A percentile compares a stretch with the other conserved stretches of the same genome.
phyloP scores from a whole-genome alignment of 2,113 vertebrate genomes.

The Phylloscopus trochilus region DNA sequence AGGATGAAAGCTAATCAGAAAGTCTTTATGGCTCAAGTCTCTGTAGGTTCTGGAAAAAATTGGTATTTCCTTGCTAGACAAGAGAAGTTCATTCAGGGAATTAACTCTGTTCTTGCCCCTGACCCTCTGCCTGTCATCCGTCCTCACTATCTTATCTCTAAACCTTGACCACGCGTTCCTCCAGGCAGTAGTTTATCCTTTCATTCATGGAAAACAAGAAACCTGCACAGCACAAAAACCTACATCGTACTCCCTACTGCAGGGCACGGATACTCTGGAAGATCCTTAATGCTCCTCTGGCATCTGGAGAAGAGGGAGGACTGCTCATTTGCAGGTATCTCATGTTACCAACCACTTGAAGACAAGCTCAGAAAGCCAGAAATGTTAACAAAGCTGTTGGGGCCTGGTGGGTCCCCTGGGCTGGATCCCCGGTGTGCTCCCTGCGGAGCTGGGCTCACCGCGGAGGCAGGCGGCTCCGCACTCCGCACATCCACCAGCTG shows the following conservation, averaged over 20 bases:
- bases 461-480: neutral
- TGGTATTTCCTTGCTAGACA: conserved; percentile 33
- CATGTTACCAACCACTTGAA: neutral
- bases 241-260: neutral
- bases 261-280: accelerated
- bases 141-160: neutral
- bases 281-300: neutral
- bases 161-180: neutral
- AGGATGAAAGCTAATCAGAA: conserved; percentile 63
- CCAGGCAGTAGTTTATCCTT: neutral
- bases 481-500: neutral
- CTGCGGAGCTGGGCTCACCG: neutral
- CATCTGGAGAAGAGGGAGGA: neutral
- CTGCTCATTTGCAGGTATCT: neutral
- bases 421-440: accelerated
- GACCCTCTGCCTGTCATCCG: neutral
- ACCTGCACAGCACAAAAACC: neutral
- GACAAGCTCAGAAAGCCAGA: neutral
- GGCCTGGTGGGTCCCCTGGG: accelerated
- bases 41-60: conserved; percentile 41
- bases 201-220: neutral
- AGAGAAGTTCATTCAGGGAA: conserved; percentile 28
- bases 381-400: neutral
- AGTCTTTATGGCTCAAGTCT: conserved; percentile 61
- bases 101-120: conserved; percentile 22